These are phyloP conservation scores for Sclerodermus sp. DNA, from an alignment of 2,888 invertebrate genomes.

Conservation along the genomic window DNA sequence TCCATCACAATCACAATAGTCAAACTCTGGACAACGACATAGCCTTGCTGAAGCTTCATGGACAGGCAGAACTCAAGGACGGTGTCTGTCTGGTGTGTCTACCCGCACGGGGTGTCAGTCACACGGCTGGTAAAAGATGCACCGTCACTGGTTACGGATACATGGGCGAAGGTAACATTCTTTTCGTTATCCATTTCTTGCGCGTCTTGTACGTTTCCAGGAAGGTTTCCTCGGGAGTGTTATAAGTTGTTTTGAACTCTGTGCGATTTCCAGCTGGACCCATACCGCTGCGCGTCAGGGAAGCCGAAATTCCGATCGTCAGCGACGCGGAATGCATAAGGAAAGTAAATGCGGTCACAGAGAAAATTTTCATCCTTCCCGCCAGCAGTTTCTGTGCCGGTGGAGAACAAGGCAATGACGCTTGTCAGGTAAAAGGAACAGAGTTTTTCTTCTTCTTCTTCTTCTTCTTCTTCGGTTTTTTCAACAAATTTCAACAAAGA, in stretches of 20 bases:
- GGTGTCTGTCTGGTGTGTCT: slow-evolving; percentile 85
- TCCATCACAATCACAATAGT: slow-evolving; percentile 94
- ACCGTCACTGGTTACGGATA: slow-evolving; percentile 94
- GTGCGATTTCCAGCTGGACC: slow-evolving; percentile 77
- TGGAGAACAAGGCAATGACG: slow-evolving; percentile 89
- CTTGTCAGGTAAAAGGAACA: slow-evolving; percentile 79
- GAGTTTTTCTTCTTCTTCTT: too few relatives aligned
- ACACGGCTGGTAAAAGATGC: slow-evolving; percentile 87
- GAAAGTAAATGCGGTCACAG: slow-evolving; percentile 91
- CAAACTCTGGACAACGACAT: slow-evolving; percentile 94
- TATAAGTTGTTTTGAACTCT: too few relatives aligned
- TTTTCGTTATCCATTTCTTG: too few relatives aligned
- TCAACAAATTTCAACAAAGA: too few relatives aligned
- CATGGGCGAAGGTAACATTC: slow-evolving; percentile 82
- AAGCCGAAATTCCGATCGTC: slow-evolving; percentile 89
- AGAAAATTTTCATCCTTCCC: slow-evolving; percentile 91
- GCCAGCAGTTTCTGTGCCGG: slow-evolving; percentile 94
- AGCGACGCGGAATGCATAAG: slow-evolving; percentile 90
- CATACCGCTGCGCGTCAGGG: slow-evolving; percentile 84
- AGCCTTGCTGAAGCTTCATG: slow-evolving; percentile 84
- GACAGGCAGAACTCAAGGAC: slow-evolving; percentile 84
- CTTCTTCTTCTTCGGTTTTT: too few relatives aligned
- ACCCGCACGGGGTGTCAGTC: slow-evolving; percentile 85
- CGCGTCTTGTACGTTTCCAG: too few relatives aligned
- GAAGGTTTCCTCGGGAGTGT: too few relatives aligned